A percentile compares a stretch with the other conserved stretches of the same genome.
phyloP scores from a whole-genome alignment of 2,888 invertebrate species.

The Ypsolopha scabrella region DNA sequence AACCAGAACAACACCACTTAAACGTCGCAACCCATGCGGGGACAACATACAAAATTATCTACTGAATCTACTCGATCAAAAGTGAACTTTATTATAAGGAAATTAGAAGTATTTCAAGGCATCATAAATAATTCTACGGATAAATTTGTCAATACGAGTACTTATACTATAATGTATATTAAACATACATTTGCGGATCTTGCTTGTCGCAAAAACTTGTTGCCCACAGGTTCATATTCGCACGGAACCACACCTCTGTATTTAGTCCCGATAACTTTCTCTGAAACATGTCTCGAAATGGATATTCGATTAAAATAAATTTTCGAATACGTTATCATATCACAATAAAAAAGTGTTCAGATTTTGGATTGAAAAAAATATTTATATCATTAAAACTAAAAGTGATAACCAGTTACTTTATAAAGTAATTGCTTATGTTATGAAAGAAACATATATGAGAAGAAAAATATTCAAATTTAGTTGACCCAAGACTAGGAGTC shows the following conservation, averaged over 20 bases:
- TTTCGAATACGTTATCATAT: neutral
- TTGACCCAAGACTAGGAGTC: neutral
- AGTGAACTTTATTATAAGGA: too few species aligned
- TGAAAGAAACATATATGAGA: neutral
- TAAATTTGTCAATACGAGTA: too few species aligned
- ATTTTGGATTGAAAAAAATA: too few species aligned
- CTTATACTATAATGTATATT: too few species aligned
- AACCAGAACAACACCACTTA: too few species aligned
- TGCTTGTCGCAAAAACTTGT: constrained; percentile 2
- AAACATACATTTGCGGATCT: neutral
- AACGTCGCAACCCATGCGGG: too few species aligned
- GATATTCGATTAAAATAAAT: constrained; percentile 19
- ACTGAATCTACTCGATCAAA: too few species aligned
- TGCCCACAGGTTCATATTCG: neutral
- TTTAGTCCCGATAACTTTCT: constrained; percentile 25
- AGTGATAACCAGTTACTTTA: neutral
- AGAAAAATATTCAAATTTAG: neutral
- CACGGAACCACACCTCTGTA: constrained; percentile 14
- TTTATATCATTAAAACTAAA: too few species aligned
- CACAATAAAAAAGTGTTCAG: too few species aligned
- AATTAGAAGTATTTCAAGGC: too few species aligned
- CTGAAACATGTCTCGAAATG: constrained; percentile 24
- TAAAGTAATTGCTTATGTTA: neutral
- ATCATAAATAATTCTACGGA: too few species aligned
- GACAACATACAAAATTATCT: too few species aligned